Base-by-base conservation (phyloP, 2,888 invertebrate genomes). In the Margaritifera margaritifera region DNA sequence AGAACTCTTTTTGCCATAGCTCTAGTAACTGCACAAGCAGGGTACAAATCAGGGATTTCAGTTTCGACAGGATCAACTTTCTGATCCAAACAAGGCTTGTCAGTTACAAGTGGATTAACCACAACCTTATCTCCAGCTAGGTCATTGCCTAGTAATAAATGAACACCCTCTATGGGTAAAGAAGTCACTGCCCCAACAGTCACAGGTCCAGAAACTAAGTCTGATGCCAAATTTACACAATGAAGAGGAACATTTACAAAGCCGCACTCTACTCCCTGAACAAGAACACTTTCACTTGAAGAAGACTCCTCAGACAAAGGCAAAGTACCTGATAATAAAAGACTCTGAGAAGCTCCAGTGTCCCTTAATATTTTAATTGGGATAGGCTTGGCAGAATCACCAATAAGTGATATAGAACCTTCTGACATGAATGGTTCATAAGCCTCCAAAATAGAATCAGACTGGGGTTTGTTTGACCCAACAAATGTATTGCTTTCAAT, bases 131-230 rank as follows among this genome's bases (percentile, higher is more conserved):
- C 57, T 1, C 70, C 68, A 42, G 70, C 69, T 52, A 72, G 63
- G 58, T 72, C 72, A 74, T 77, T 74, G 8, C 74, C 77, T 54
- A 72, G 53, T 20, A 72, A 51, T n/a, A 74, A 55, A 15, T 61
- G 54, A 51, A 74, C 58, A 31, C 67, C 67, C 24, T 61, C 57
- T 51, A 74, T 22, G 18, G 70, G 77, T n/a, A 70, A 52, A 31
- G 55, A 20, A 22, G 56, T 67, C 11, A 63, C 42, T 55, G 72
- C 64, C 53, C 74, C 74, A 51, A 76, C 31, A 22, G 53, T 50
- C 19, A 71, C 69, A 50, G 64, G 60, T 19, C 73, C 71, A 20
- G 69, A 58, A 50, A 71, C 62, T n/a, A 69, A 67, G 24, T 69
- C 68, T 61, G 67, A 71, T 20, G 64, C 56, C 51, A 71, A 54